A percentile compares a stretch with the other conserved stretches of the same genome.
Conservation (phyloP, 2,888 invertebrate species). For the Eupithecia tripunctaria region DNA sequence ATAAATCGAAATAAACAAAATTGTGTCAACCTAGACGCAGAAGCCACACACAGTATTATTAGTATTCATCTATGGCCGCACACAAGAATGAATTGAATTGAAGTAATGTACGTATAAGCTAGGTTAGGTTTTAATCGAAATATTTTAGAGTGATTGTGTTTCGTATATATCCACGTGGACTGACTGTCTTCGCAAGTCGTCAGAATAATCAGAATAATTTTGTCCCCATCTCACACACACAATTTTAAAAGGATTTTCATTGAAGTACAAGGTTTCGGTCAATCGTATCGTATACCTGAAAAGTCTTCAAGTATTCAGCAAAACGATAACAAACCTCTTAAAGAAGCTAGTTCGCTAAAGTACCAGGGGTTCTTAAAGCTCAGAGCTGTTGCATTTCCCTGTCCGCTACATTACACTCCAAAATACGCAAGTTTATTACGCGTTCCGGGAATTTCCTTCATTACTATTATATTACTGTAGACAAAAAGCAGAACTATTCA, state of each 20-base stretch:
- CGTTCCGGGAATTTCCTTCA: slow-evolving; percentile 16
- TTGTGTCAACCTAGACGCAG: too few relatives aligned
- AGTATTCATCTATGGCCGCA: too few relatives aligned
- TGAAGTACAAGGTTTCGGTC: background rate
- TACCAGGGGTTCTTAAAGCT: slow-evolving; percentile 39
- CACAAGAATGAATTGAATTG: too few relatives aligned
- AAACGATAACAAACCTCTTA: slow-evolving; percentile 21
- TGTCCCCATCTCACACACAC: background rate
- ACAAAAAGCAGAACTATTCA: background rate
- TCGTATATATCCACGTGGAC: background rate
- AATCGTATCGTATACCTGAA: background rate
- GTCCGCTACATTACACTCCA: slow-evolving; percentile 29
- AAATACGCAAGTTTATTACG: slow-evolving; percentile 5
- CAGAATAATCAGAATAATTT: background rate
- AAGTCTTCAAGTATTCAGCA: background rate
- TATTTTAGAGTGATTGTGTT: background rate
- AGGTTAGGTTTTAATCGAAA: background rate
- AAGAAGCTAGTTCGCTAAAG: slow-evolving; percentile 30
- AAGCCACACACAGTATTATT: too few relatives aligned
- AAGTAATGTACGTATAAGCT: too few relatives aligned
- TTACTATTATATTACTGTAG: slow-evolving; percentile 1
- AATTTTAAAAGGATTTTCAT: background rate
- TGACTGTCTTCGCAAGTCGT: background rate
- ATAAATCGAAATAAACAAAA: too few relatives aligned
- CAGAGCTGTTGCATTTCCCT: slow-evolving; percentile 37